Base-by-base conservation (phyloP, 2,113 vertebrate species). In the Epinephelus lanceolatus region DNA sequence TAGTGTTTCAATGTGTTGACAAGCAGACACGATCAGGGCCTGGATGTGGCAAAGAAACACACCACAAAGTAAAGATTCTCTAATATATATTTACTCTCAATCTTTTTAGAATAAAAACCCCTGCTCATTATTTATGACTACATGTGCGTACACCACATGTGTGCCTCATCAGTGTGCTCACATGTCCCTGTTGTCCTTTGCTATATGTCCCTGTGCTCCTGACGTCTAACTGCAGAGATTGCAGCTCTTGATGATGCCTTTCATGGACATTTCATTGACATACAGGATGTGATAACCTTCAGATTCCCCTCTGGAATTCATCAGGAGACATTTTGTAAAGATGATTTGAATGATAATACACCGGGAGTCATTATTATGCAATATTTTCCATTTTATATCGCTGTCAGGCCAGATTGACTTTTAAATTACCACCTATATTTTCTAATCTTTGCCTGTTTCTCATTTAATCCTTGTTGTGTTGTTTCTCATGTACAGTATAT, bases 271-370 rank as follows among this genome's bases (percentile, higher is more conserved):
- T 56, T 61, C 75, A 14, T 2, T 56, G 52, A 45, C 71, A 33
- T 17, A 3, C 40, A 9, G 78, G 69, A 49, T 6, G 10, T 2
- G 37, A 61, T 78, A 33, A 71, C 80, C 73, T 77, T 86, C 76
- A 76, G 25, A 63, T 45, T 49, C 27, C 21, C 33, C 14, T 14
- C 30, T 66, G 55, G 47, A 69, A 78, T 17, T 71, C n/a, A 30
- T 3, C 3, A 56, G 63, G 67, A 61, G 61, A 76, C 71, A 37
- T 71, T 78, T 63, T 33, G 40, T 12, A 49, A 61, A 14, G 61
- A 66, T 30, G 76, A 84, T 76, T 75, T 68, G 37, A 87, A 69
- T 71, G n/a, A 68, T 80, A 75, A 63, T n/a, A 56, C 18, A 57
- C 15, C 7, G 4, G 67, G 15, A 78, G 62, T 68, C 23, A 3